Evolutionary conservation across 2,888 invertebrate genomes (phyloP).

Genomic region (Nomada hirtipes): DNA sequence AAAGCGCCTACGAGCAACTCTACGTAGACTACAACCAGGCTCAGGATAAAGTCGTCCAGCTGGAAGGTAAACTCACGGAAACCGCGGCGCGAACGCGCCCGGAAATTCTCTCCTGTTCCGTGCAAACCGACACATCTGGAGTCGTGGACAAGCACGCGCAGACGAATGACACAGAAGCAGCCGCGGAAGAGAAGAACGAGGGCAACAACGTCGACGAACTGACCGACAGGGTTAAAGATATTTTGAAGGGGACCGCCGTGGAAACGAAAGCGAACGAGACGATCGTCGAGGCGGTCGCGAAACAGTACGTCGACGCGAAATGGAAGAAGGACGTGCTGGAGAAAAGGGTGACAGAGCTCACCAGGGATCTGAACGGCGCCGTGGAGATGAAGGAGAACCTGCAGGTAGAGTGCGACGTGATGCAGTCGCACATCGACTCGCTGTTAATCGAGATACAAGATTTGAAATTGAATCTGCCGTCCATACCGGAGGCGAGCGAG

Average conservation of each 20-base stretch:
- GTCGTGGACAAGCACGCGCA: conserved; percentile 56
- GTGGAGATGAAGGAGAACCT: conserved; percentile 77
- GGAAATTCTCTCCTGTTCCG: conserved; percentile 32
- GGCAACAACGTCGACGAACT: conserved; percentile 61
- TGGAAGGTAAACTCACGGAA: conserved; percentile 32
- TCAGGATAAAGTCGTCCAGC: conserved; percentile 72
- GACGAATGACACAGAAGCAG: background rate
- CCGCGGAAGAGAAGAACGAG: background rate
- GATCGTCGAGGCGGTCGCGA: conserved; percentile 75
- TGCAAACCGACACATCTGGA: conserved; percentile 52
- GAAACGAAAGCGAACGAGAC: conserved; percentile 77
- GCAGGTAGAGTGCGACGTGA: conserved; percentile 79
- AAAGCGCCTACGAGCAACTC: conserved; percentile 85
- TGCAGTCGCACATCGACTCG: conserved; percentile 81
- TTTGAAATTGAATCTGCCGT: conserved; percentile 79
- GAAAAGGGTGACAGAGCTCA: conserved; percentile 80
- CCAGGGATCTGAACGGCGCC: conserved; percentile 76
- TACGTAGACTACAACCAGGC: conserved; percentile 82
- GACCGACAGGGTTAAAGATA: conserved; percentile 68
- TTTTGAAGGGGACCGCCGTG: conserved; percentile 82
- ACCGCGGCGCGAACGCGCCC: conserved; percentile 10
- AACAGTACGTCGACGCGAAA: conserved; percentile 75
- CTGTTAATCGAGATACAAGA: conserved; percentile 77
- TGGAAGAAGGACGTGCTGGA: conserved; percentile 83
- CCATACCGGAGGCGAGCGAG: conserved; percentile 82